phyloP scores from a whole-genome alignment of 2,797 vertebrate species.

The Ispidina picta region DNA sequence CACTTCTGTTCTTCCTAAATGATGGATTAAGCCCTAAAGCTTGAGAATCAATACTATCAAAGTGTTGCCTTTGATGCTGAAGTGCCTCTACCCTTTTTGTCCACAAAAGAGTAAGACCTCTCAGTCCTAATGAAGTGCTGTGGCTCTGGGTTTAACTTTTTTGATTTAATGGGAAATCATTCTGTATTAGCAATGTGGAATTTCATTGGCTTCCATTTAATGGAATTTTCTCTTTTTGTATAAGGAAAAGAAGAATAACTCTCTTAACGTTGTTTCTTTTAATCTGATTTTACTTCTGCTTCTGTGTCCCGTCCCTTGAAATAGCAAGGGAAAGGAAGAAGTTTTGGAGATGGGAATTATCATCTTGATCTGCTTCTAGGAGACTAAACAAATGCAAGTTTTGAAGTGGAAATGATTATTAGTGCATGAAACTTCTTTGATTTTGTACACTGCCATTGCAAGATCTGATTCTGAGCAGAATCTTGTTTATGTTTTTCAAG shows the following conservation, averaged over 20 bases:
- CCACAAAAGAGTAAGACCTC: neutral
- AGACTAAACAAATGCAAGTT: neutral
- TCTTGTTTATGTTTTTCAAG: neutral
- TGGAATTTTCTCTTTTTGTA: neutral
- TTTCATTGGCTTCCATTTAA: neutral
- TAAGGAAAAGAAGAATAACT: neutral
- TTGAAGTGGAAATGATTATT: neutral
- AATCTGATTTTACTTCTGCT: neutral
- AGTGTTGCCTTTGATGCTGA: neutral
- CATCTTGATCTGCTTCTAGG: neutral
- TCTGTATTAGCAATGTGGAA: neutral
- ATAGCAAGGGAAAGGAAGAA: neutral
- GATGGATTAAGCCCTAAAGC: neutral
- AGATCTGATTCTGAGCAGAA: neutral
- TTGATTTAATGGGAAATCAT: neutral
- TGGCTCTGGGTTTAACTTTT: neutral
- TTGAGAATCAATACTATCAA: neutral
- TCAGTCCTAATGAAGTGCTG: neutral
- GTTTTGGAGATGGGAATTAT: neutral
- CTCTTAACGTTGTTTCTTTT: neutral
- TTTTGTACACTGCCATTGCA: neutral
- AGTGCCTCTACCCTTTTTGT: neutral
- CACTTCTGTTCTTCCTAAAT: neutral
- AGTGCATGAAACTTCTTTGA: neutral
- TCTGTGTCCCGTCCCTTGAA: neutral